These are phyloP conservation scores for Oryzias celebensis DNA, from an alignment of 2,113 vertebrate genomes.

Conservation along the genomic window DNA sequence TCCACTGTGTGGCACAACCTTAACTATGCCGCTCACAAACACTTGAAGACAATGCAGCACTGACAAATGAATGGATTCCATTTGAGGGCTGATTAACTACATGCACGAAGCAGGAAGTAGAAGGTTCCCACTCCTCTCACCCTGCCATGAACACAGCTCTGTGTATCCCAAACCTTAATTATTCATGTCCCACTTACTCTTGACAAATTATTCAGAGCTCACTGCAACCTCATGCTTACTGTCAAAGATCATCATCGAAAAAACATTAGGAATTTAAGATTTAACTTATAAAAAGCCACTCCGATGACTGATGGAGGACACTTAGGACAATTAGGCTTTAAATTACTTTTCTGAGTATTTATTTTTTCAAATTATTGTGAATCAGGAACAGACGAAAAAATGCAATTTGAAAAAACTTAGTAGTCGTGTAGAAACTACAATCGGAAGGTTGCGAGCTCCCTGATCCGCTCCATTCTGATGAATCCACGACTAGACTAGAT, in stretches of 20 bases:
- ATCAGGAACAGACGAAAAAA: no score
- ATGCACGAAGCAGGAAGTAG: constrained; percentile 66
- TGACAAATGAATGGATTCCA: constrained; percentile 59
- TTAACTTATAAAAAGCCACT: background rate
- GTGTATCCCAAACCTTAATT: constrained; percentile 74
- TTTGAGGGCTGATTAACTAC: constrained; percentile 66
- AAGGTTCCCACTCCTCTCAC: constrained; percentile 44
- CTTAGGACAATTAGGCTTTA: no score
- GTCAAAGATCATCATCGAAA: constrained; percentile 40
- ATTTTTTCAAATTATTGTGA: no score
- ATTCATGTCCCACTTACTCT: constrained; percentile 76
- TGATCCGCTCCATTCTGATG: no score
- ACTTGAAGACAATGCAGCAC: constrained; percentile 24
- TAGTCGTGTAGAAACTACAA: no score
- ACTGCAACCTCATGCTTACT: constrained; percentile 35
- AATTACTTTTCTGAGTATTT: no score
- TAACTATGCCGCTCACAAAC: constrained; percentile 2
- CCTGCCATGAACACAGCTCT: constrained; percentile 71
- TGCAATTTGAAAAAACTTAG: no score
- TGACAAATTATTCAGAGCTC: constrained; percentile 69
- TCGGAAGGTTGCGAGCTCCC: no score
- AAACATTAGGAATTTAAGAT: background rate
- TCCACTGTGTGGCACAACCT: background rate
- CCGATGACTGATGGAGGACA: no score
- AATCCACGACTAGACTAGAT: no score